Percentiles rank a stretch among this genome's conserved stretches.
phyloP scores from a whole-genome alignment of 2,888 invertebrate species.

The Hedychridium roseum region DNA sequence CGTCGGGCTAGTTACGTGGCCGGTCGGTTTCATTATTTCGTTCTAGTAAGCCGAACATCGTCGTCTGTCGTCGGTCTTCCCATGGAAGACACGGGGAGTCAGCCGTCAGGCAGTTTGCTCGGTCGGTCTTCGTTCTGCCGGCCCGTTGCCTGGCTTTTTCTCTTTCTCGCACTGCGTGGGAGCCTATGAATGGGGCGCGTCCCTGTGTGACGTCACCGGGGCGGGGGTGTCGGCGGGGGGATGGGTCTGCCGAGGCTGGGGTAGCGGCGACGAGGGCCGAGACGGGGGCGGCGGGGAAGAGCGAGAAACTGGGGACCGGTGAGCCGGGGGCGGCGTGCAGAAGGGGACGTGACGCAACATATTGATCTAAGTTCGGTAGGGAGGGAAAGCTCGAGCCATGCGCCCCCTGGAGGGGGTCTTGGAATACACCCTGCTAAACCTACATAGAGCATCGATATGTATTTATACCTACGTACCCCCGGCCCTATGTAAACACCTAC shows the following conservation, averaged over 20 bases:
- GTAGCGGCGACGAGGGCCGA: constrained; percentile 11
- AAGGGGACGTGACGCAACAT: constrained; percentile 61
- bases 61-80: too few species aligned
- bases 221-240: constrained; percentile 17
- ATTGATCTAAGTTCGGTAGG: constrained; percentile 61
- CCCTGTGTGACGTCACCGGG: constrained; percentile 58
- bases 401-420: constrained; percentile 17
- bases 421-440: too few species aligned
- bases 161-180: constrained; percentile 41
- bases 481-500: too few species aligned
- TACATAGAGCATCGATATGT: too few species aligned
- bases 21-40: too few species aligned
- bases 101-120: constrained; percentile 27
- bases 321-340: constrained; percentile 38
- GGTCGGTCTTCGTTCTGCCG: constrained; percentile 1
- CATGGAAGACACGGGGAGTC: too few species aligned
- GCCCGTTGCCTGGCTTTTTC: constrained; percentile 10
- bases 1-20: too few species aligned
- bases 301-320: constrained; percentile 28
- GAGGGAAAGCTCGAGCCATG: constrained; percentile 28
- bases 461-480: too few species aligned
- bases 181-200: constrained; percentile 61
- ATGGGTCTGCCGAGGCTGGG: not conserved
- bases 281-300: constrained; percentile 21
- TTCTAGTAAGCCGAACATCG: too few species aligned